Evolutionary conservation across 2,113 vertebrate genomes (phyloP).

Genomic region (Cinclus cinclus): DNA sequence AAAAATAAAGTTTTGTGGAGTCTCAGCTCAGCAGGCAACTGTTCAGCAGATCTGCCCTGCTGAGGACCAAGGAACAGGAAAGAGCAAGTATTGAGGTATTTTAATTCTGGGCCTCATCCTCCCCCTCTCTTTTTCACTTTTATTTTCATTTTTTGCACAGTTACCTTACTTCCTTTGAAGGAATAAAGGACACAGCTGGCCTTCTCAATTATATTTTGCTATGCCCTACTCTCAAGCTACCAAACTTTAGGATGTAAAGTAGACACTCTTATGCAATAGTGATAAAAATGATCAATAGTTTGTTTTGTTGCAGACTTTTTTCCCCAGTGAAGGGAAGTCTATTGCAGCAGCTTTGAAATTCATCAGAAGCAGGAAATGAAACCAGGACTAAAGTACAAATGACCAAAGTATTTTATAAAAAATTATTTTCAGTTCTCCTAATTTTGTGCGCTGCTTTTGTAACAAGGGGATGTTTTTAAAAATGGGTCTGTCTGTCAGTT

Average conservation of each 20-base stretch:
- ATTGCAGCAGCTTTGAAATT: neutral
- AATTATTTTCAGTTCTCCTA: neutral
- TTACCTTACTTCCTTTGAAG: neutral
- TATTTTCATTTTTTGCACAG: constrained; percentile 20
- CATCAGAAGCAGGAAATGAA: constrained; percentile 22
- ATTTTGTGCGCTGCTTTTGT: neutral
- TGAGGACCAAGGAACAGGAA: neutral
- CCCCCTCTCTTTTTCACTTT: neutral
- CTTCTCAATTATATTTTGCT: neutral
- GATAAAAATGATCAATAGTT: neutral
- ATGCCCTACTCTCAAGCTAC: neutral
- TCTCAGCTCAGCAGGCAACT: neutral
- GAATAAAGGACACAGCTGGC: neutral
- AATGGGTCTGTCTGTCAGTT: neutral
- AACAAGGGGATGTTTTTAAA: neutral
- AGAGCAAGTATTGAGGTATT: neutral
- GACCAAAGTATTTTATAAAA: neutral
- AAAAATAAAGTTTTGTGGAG: neutral
- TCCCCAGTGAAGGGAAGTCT: neutral
- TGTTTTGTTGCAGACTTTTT: neutral
- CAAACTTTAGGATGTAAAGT: neutral
- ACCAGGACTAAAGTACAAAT: neutral
- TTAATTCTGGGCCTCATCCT: neutral
- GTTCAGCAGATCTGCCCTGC: neutral
- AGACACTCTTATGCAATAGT: neutral